A percentile compares a stretch with the other conserved stretches of the same genome.
phyloP scores from a whole-genome alignment of 2,797 vertebrate genomes.

The Sebastes taczanowskii region DNA sequence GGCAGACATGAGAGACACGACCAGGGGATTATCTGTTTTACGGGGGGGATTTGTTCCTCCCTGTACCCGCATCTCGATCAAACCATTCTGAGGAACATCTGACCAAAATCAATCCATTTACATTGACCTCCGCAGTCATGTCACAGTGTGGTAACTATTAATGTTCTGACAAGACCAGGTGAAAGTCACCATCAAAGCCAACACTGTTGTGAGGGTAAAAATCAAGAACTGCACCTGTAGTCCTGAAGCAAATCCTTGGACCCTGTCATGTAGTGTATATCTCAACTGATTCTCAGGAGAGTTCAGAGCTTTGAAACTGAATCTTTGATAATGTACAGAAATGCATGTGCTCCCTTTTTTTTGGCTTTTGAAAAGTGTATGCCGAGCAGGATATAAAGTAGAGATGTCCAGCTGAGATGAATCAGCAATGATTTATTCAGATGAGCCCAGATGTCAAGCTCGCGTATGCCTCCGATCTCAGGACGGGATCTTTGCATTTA shows the following conservation, averaged over 20 bases:
- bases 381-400: not conserved
- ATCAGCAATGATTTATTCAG: slow-evolving; percentile 5
- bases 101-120: not conserved
- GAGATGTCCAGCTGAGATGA: slow-evolving; percentile 1
- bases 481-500: not conserved
- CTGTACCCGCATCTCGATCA: not conserved
- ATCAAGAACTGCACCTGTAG: not conserved
- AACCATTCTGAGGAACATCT: slow-evolving; percentile 12
- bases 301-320: slow-evolving; percentile 10
- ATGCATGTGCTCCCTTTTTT: not conserved
- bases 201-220: not conserved
- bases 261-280: not conserved
- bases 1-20: not conserved
- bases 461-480: not conserved
- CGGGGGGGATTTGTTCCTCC: not conserved
- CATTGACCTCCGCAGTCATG: not conserved
- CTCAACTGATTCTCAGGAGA: not conserved
- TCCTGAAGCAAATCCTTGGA: not conserved
- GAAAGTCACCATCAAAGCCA: slow-evolving; percentile 12
- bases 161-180: not conserved
- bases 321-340: not conserved
- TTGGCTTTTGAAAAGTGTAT: not conserved
- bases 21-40: not conserved
- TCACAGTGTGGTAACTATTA: slow-evolving; percentile 29
- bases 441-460: slow-evolving; percentile 11